Conservation (phyloP, 2,113 vertebrate species). For the Cephalophus harveyi region DNA sequence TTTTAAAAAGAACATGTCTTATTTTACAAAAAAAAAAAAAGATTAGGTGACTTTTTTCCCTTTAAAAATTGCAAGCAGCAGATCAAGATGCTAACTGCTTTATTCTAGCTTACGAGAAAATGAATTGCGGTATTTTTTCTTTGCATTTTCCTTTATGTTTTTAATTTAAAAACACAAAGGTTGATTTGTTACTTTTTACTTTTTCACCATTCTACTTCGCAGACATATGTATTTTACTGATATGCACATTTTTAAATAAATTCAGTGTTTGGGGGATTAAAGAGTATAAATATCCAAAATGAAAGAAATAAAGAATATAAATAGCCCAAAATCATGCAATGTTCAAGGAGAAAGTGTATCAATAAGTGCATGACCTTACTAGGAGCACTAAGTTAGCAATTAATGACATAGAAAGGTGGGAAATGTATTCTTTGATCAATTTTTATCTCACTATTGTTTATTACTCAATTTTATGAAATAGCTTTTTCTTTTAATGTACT, state of each 20-base stretch:
- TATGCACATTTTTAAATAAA: not conserved
- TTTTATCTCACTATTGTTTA: slow-evolving; percentile 1
- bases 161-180: not conserved
- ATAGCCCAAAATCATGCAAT: not conserved
- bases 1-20: not conserved
- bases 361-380: not conserved
- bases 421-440: not conserved
- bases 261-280: not conserved
- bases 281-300: not conserved
- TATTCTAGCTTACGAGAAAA: not conserved
- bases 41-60: not conserved
- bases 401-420: not conserved
- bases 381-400: not conserved
- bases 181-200: not conserved
- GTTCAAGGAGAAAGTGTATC: not conserved
- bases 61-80: not conserved
- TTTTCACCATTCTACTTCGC: not conserved
- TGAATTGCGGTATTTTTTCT: not conserved
- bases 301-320: not conserved
- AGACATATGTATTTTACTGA: not conserved
- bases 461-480: not conserved
- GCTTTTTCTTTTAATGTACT: not conserved
- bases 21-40: not conserved
- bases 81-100: not conserved
- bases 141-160: not conserved